Conservation (phyloP, 2,113 vertebrate genomes). For the Urocynchramus pylzowi region DNA sequence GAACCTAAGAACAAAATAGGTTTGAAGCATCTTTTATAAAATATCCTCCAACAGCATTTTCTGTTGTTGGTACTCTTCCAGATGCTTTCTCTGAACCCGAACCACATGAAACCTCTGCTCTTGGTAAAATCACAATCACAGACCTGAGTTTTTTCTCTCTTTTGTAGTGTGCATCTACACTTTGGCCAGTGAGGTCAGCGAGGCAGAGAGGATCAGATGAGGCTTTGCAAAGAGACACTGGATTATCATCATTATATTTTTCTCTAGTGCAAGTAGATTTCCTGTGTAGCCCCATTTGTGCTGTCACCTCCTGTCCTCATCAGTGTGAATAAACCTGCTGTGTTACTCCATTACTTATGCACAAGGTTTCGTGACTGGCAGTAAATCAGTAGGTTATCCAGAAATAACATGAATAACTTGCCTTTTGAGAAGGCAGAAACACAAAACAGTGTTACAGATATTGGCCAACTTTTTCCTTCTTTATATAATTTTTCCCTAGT, state of each 20-base stretch:
- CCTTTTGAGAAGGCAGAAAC: background rate
- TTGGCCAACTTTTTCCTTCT: background rate
- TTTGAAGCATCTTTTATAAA: background rate
- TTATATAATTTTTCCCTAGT: rapidly evolving
- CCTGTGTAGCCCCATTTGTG: background rate
- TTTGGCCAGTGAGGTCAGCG: rapidly evolving
- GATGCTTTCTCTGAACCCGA: background rate
- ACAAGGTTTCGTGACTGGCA: background rate
- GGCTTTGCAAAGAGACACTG: background rate
- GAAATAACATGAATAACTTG: background rate
- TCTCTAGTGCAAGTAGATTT: background rate
- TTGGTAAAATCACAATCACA: background rate
- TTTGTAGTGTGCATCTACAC: background rate
- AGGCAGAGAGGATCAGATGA: background rate
- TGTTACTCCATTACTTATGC: background rate
- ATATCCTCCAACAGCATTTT: background rate
- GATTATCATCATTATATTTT: background rate
- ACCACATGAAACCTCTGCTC: background rate
- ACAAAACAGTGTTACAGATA: background rate
- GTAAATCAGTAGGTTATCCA: background rate
- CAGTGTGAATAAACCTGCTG: background rate
- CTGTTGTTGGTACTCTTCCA: background rate
- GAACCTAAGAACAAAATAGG: background rate
- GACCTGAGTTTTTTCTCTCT: background rate
- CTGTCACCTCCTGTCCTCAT: background rate